Evolutionary conservation across 2,888 invertebrate genomes (phyloP).

Genomic region (Lissocephala sabroskyi): DNA sequence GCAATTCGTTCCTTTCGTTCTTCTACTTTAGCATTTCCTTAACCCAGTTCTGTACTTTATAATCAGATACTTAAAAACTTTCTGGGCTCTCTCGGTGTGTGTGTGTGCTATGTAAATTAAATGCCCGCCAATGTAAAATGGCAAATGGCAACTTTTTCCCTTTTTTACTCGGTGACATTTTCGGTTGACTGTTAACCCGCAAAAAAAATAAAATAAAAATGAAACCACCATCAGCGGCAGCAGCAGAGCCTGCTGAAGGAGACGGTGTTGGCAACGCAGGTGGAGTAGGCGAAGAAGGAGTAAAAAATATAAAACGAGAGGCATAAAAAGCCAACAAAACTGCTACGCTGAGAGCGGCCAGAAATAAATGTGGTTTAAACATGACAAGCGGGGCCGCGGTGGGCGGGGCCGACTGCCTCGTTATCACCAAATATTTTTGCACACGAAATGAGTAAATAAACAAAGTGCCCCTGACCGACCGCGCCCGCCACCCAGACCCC

Average conservation of each 20-base stretch:
- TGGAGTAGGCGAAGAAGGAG: not conserved
- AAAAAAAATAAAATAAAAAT: constrained; percentile 1
- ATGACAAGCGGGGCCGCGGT: constrained; percentile 43
- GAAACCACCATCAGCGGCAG: too few species aligned
- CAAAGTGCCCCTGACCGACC: constrained; percentile 29
- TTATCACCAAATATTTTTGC: constrained; percentile 63
- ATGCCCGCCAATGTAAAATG: constrained; percentile 28
- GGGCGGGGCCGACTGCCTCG: constrained; percentile 51
- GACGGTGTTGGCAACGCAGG: too few species aligned
- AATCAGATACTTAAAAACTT: constrained; percentile 44
- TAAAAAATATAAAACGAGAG: not conserved
- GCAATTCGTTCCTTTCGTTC: too few species aligned
- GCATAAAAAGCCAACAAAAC: not conserved
- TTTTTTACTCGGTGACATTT: constrained; percentile 37
- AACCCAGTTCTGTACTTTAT: constrained; percentile 52
- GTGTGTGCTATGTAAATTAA: constrained; percentile 59
- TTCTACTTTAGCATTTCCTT: constrained; percentile 29
- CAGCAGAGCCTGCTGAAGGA: too few species aligned
- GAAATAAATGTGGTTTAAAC: constrained; percentile 63
- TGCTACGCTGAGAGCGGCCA: not conserved
- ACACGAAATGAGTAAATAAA: constrained; percentile 62
- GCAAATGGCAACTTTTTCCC: constrained; percentile 33
- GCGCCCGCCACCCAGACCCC: not conserved
- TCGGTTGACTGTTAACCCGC: too few species aligned
- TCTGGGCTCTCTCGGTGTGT: constrained; percentile 9